A percentile compares a stretch with the other conserved stretches of the same genome.
phyloP scores from a whole-genome alignment of 2,888 invertebrate species.

The Tachystola acroxantha region DNA sequence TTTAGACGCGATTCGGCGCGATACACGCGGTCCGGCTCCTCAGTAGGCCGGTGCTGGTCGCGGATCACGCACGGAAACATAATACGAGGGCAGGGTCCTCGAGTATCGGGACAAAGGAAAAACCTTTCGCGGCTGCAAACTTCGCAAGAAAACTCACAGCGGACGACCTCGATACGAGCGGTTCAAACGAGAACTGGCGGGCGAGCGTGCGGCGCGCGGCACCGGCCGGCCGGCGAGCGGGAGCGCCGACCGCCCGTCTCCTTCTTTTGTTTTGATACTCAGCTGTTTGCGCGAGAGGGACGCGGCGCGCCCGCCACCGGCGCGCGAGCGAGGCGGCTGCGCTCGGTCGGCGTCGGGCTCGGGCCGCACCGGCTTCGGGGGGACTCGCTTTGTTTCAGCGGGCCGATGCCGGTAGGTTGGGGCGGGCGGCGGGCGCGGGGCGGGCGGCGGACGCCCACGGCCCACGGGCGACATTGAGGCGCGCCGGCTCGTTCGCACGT shows the following conservation, averaged over 20 bases:
- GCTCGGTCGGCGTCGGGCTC: constrained; percentile 42
- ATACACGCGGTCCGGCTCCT: constrained; percentile 66
- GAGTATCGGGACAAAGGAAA: constrained; percentile 73
- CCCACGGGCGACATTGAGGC: constrained; percentile 72
- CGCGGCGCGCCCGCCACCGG: constrained; percentile 37
- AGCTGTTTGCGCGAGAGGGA: constrained; percentile 68
- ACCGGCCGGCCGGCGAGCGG: constrained; percentile 77
- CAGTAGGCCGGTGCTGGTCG: constrained; percentile 66
- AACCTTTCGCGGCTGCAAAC: constrained; percentile 72
- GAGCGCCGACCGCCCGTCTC: constrained; percentile 73
- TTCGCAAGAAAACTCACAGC: constrained; percentile 60
- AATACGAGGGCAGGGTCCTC: constrained; percentile 73
- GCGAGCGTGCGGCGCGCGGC: constrained; percentile 55
- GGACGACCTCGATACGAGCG: constrained; percentile 65
- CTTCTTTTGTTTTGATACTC: constrained; percentile 78
- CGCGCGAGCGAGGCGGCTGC: constrained; percentile 28
- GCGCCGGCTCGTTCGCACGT: constrained; percentile 70
- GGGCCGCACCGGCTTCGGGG: constrained; percentile 36
- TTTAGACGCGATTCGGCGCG: constrained; percentile 56
- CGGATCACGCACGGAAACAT: constrained; percentile 71
- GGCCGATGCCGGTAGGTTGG: constrained; percentile 23
- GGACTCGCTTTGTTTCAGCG: constrained; percentile 54
- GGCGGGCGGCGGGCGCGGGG: constrained; percentile 8
- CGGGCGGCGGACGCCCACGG: constrained; percentile 30
- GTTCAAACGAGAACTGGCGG: constrained; percentile 72